phyloP scores from a whole-genome alignment of 64 coral and sea anemone species.

The Stichodactyla helianthus region DNA sequence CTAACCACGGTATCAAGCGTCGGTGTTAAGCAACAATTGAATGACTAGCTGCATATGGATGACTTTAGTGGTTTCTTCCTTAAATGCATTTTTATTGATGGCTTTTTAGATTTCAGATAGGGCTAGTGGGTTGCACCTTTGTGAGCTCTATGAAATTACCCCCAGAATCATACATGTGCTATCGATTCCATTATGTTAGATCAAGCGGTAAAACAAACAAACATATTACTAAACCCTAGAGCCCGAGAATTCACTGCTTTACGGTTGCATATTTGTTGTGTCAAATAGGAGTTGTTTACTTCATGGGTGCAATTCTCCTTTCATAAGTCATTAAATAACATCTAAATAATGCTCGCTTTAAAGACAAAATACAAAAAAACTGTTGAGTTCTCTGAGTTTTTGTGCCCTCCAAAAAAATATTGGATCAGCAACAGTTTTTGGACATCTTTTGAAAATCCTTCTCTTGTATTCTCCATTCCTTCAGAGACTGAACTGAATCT shows the following conservation, averaged over 20 bases:
- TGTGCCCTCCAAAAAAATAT: neutral
- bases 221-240: neutral
- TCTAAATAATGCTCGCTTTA: neutral
- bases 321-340: neutral
- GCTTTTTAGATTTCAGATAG: conserved; percentile 28
- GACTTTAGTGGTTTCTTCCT: conserved; percentile 3
- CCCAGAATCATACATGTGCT: neutral
- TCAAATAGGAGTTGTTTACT: neutral
- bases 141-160: conserved; percentile 6
- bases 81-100: conserved; percentile 25
- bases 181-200: neutral
- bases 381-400: neutral
- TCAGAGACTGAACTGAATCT: neutral
- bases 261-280: too few species aligned
- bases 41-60: conserved; percentile 2
- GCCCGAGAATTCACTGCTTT: neutral
- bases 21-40: conserved; percentile 9
- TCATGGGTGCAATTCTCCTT: neutral
- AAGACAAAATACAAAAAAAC: neutral
- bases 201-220: neutral
- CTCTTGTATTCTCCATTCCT: neutral
- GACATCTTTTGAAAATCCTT: neutral
- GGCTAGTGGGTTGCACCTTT: neutral
- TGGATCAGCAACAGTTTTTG: neutral
- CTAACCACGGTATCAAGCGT: neutral